Percentiles rank a stretch among this genome's conserved stretches.
phyloP scores from a whole-genome alignment of 2,113 vertebrate genomes.

The Chascanopsetta lugubris region DNA sequence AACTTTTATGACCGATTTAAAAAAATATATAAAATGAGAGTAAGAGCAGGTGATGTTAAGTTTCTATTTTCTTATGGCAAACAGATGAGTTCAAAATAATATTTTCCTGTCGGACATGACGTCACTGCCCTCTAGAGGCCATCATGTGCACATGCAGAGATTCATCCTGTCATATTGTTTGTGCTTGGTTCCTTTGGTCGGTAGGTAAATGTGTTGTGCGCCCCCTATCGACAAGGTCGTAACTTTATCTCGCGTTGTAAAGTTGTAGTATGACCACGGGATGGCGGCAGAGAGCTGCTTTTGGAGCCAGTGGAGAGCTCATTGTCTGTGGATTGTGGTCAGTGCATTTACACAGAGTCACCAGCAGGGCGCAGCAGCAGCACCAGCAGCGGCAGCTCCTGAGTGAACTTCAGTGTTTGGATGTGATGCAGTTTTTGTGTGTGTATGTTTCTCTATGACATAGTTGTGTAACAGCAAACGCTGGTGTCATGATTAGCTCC shows the following conservation, averaged over 20 bases:
- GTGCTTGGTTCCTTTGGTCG: too few species aligned
- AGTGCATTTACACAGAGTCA: not conserved
- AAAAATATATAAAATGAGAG: too few species aligned
- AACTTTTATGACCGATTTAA: too few species aligned
- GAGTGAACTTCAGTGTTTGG: too few species aligned
- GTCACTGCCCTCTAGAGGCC: conserved; percentile 16
- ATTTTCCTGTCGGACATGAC: not conserved
- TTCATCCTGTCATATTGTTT: not conserved
- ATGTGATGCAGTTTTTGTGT: not conserved
- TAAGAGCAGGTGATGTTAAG: too few species aligned
- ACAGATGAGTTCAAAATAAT: too few species aligned
- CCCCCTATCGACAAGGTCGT: too few species aligned
- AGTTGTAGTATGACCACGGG: not conserved
- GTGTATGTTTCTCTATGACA: not conserved
- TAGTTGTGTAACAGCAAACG: not conserved
- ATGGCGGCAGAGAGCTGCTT: conserved; percentile 5
- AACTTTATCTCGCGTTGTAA: not conserved
- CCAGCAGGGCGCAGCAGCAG: conserved; percentile 16
- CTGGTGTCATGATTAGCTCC: not conserved
- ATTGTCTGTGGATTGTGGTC: accelerated
- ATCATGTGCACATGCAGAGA: not conserved
- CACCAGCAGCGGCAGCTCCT: too few species aligned
- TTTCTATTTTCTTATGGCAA: too few species aligned
- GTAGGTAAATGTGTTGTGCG: too few species aligned
- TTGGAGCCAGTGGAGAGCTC: accelerated